Percentiles rank a stretch among this genome's conserved stretches.
These are phyloP conservation scores for Menura novaehollandiae DNA, from an alignment of 2,113 vertebrate species.

Conservation along the genomic window DNA sequence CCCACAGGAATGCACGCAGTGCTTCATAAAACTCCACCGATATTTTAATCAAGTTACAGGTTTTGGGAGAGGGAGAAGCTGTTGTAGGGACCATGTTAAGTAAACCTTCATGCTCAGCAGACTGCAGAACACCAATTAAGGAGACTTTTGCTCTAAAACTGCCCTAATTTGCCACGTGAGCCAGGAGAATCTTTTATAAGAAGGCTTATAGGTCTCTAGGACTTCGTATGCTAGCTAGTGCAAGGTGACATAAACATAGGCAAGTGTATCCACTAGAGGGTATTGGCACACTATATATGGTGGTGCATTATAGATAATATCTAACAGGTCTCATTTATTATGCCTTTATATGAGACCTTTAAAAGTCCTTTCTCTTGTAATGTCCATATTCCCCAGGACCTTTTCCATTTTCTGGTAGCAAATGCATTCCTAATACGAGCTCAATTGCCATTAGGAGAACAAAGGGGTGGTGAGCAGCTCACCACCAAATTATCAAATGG, in stretches of 20 bases:
- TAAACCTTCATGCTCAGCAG: not conserved
- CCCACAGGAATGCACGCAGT: not conserved
- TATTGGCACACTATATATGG: slow-evolving; percentile 50
- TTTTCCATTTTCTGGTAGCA: slow-evolving; percentile 9
- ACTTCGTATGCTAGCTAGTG: not conserved
- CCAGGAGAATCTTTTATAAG: not conserved
- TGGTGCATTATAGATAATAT: not conserved
- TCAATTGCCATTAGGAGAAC: slow-evolving; percentile 21
- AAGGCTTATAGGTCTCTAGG: not conserved
- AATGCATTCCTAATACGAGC: not conserved
- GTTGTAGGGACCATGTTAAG: not conserved
- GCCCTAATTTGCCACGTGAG: not conserved
- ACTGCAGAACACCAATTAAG: not conserved
- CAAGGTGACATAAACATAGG: not conserved
- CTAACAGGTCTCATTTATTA: slow-evolving; percentile 4
- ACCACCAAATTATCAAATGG: not conserved
- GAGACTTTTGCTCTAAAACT: not conserved
- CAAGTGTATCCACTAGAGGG: slow-evolving; percentile 55
- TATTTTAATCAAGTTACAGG: not conserved
- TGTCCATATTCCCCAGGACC: not conserved
- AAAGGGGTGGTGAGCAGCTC: not conserved
- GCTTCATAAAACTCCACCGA: not conserved
- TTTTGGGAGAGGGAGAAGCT: not conserved
- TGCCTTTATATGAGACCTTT: not conserved
- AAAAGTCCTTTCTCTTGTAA: not conserved